Base-by-base conservation (phyloP, 1,140 invertebrate genomes). In the Drosophila kikkawai region DNA sequence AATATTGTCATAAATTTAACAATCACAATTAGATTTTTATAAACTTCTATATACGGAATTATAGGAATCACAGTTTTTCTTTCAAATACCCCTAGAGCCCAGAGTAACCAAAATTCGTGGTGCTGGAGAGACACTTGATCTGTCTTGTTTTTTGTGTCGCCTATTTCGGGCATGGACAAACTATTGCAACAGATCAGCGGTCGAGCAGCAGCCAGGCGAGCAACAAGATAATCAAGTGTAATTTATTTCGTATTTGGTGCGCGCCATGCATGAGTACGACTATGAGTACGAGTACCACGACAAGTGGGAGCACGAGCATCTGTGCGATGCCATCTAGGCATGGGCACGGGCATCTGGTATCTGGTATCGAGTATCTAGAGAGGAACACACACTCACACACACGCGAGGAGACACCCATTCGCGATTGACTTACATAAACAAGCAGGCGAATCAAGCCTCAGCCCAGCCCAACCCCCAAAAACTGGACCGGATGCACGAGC, bases 191-290 rank as follows among this genome's bases (percentile, higher is more conserved):
- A 80, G 69, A 77, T 69, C 60, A 69, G 70, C 69, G 67, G 57
- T 45, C 60, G 56, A 75, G 69, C 68, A 66, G 70, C 68, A 78
- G 66, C 55, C 79, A 75, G 79, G 71, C 75, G 79, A 65, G 82
- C 84, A 88, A 88, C 85, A 88, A 91, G 86, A 91, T 88, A 92
- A 92, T 92, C 91, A 92, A 92, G 81, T 91, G 79, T 92, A 92
- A 92, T 92, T 92, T 92, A 92, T 92, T 92, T 92, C 83, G 83
- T 86, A 92, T 92, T 92, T 90, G 75, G 71, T 85, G 79, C 75
- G 65, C 86, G 82, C 82, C 75, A 88, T 88, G 85, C 85, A 88
- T 90, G 85, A 90, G 69, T 65, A 70, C 65, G 51, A 64, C 65
- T 58, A 73, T 60, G 85, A 90, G 69, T 65, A 70, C 65, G 51